Evolutionary conservation across 1,140 invertebrate species (phyloP), one percentile per base, ranked within the genome.

Genomic region (Phocides pigmalion): DNA sequence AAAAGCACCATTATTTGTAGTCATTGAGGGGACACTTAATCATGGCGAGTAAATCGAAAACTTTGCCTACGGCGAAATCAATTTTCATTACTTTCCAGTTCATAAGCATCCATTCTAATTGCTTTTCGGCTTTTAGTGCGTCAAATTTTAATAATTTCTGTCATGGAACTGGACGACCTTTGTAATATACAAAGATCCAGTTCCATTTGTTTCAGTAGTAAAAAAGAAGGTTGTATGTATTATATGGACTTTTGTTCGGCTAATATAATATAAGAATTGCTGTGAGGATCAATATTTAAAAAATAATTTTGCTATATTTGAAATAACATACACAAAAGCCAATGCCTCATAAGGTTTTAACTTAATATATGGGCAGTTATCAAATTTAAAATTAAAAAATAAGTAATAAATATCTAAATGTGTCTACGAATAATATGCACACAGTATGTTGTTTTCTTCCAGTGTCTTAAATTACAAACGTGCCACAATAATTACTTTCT

Each of bases 81-180:
- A 61, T 61, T 61, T 61, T 61, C 56, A 61, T 61, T 61, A 61
- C 44, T 49, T 61, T 61, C 42, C 44, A 32, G 56, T 49, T 49
- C 56, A 61, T 11, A 61, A 35, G 44, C 42, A 37, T 61, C 56
- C 56, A 47, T 47, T 44, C 56, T 61, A 61, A 61, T 61, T 61
- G 56, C 56, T 61, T 61, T 61, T 61, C 15, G 28, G 41, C 42
- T 59, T 32, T 59, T 59, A 47, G 32, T 47, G 56, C 44, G 42
- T 59, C 56, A 47, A 47, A 59, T 59, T 59, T 59, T 47, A 59
- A 59, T 47, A 16, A 59, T 47, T 59, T 47, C 16, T 53, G 17
- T 37, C 28, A 14, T 12, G 32, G 16, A 53, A 53, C 39, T 53
- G 16, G 19, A 37, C 4, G 28, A 53, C 17, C 15, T 37, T 53